Evolutionary conservation across 2,888 invertebrate genomes (phyloP), one percentile per base, ranked within the genome.

Genomic region (Helobdella robusta): DNA sequence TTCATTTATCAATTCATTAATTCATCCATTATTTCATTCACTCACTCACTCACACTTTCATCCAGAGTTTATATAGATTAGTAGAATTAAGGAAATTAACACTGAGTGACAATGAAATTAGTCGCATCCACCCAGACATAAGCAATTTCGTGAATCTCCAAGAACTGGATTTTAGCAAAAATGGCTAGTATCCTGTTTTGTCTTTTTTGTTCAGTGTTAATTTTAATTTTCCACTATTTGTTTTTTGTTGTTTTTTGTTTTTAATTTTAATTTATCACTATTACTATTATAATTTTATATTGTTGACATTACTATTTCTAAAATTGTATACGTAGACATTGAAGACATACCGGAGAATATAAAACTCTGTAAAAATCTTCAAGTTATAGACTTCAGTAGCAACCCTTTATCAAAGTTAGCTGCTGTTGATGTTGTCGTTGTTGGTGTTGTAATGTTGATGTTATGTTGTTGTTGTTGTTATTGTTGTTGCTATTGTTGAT

Each of bases 341-440:
- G 89, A 89, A 75, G 95, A 97, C 83, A 92, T 98, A 82, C 98
- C 98, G 70, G 95, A 97, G 81, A 92, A 91, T 81, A 93, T 98
- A 81, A 92, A 91, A 82, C 89, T 90, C 81, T 86, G 97, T 79
- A 89, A 89, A 74, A 87, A 89, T 74, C 84, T 98, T 74, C 93
- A 94, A 84, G 89, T 92, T 77, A 89, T 94, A 71, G 97, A 98
- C 83, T 91, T 98, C 82, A 95, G 95, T 83, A 93, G 93, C 81
- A 98, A 98, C 82, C 97, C 97, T 68, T 91, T 98, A 79, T 89
- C 91, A 66, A 76, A 74, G 79, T 79, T 73, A 70, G 71, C 59
- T 5, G 1, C 20, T 50, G 20, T 50, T 8, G 11, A 8, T 15
- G 15, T 20, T 50, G 23, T 15, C 23, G 23, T 15, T 50, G 23